These are phyloP conservation scores for Melinaea marsaeus DNA, from an alignment of 2,888 invertebrate genomes.

Conservation along the genomic window DNA sequence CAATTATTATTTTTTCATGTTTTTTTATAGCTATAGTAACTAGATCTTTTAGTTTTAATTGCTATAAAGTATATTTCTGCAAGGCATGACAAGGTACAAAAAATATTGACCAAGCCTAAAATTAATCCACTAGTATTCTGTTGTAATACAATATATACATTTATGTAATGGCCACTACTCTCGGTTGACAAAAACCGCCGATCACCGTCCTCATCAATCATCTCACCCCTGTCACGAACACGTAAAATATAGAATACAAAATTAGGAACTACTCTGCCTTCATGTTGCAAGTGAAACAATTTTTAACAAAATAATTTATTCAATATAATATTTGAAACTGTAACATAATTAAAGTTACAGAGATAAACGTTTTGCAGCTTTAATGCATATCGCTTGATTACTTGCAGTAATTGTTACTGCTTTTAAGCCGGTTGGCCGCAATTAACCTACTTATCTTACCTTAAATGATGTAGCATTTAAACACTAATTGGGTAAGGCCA, in stretches of 20 bases:
- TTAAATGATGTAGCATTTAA: conserved; percentile 9
- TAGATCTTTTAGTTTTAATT: too few species aligned
- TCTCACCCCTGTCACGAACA: conserved; percentile 4
- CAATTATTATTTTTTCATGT: too few species aligned
- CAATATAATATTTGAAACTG: not conserved
- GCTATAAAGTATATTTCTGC: too few species aligned
- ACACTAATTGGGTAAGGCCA: conserved; percentile 8
- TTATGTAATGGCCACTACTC: conserved; percentile 2
- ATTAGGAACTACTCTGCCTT: conserved; percentile 3
- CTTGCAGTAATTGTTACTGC: conserved; percentile 10
- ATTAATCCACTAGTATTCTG: not conserved
- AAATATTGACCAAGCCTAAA: too few species aligned
- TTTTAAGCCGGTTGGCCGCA: conserved; percentile 9
- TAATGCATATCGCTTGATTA: conserved; percentile 5
- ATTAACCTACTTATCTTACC: conserved; percentile 16
- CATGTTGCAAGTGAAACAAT: not conserved
- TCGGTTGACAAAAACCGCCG: conserved; percentile 3
- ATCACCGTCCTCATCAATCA: conserved; percentile 6
- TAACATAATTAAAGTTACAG: too few species aligned
- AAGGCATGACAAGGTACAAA: too few species aligned
- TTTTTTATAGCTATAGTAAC: too few species aligned
- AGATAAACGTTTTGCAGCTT: not conserved
- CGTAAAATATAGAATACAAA: conserved; percentile 6
- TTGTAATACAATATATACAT: not conserved
- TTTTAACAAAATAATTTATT: not conserved